These are phyloP conservation scores for Temnopleurus reevesii DNA, from an alignment of 53 echinoderm and acorn worm species.

Conservation along the genomic window DNA sequence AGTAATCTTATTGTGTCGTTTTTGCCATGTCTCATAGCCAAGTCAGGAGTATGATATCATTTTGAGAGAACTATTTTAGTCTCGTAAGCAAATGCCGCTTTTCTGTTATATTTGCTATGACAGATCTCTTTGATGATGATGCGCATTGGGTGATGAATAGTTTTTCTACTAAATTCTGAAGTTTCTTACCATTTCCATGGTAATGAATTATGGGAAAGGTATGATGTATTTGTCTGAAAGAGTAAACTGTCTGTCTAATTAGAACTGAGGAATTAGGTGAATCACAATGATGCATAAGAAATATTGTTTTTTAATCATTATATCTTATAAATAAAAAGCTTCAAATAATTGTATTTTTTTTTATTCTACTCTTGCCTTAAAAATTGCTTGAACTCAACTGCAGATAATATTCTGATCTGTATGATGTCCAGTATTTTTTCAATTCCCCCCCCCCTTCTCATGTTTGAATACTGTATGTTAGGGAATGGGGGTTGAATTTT, in stretches of 20 bases:
- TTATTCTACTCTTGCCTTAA: too few species aligned
- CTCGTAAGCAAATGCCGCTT: not conserved
- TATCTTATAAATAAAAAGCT: too few species aligned
- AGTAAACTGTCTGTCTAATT: not conserved
- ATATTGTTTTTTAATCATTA: too few species aligned
- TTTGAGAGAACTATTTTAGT: not conserved
- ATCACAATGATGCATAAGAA: not conserved
- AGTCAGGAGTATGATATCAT: conserved; percentile 24
- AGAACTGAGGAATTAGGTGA: not conserved
- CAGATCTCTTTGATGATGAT: not conserved
- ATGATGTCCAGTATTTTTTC: too few species aligned
- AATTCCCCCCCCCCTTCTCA: too few species aligned
- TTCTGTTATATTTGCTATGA: not conserved
- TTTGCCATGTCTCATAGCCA: conserved; percentile 29
- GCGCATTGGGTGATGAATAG: not conserved
- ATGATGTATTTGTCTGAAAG: not conserved
- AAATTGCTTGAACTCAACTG: too few species aligned
- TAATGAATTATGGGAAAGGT: not conserved
- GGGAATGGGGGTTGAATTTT: too few species aligned
- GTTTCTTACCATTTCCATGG: not conserved
- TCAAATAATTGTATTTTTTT: too few species aligned
- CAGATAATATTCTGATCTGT: too few species aligned
- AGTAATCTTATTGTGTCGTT: conserved; percentile 7
- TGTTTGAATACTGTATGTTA: too few species aligned
- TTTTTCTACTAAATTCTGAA: not conserved